Evolutionary conservation across 2,888 invertebrate species (phyloP), one percentile per base, ranked within the genome.

Genomic region (Thelaira solivaga): DNA sequence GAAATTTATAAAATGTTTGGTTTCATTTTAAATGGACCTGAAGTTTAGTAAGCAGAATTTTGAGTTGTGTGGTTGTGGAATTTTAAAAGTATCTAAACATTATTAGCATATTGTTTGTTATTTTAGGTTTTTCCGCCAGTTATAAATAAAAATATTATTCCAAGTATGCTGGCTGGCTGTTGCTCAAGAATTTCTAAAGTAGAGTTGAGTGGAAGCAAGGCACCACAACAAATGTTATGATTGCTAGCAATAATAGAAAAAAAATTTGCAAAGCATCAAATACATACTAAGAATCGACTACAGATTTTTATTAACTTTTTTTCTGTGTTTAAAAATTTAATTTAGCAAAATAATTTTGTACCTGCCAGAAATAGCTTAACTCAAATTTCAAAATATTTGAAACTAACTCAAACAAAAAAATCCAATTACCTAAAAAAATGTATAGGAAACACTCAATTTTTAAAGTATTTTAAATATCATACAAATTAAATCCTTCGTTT

Each of bases 31-130:
- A 47, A 64, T 57, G 36, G 20, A 43, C 36, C 41, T 45, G 39
- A 18, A 59, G 73, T 59, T 65, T 29, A 43, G 53, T 51, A 2
- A 43, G 31, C 47, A 62, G 62, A n/a, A 62, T 62, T 36, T 68
- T 20, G 24, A 43, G 41, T 69, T 57, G 47, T 64, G 62, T 71
- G 76, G 69, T 36, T 49, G 55, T n/a, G 10, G 18, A 61, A 18
- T 47, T n/a, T n/a, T 36, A 22, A 72, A 41, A 47, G 67, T 62
- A n/a, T n/a, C n/a, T n/a, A 72, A 74, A 78, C 65, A 74, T 43
- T 53, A 74, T 78, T 78, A 41, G 74, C 69, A 74, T 78, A 62
- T 74, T 69, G 53, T 78, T 74, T 74, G 78, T 71, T 78, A 65
- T 78, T 74, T 71, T 61, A 34, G 47, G 45, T 45, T 61, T 51